Percentiles rank a stretch among this genome's conserved stretches.
Conservation (phyloP, 2,797 vertebrate species). For the Lithobates sylvaticus region DNA sequence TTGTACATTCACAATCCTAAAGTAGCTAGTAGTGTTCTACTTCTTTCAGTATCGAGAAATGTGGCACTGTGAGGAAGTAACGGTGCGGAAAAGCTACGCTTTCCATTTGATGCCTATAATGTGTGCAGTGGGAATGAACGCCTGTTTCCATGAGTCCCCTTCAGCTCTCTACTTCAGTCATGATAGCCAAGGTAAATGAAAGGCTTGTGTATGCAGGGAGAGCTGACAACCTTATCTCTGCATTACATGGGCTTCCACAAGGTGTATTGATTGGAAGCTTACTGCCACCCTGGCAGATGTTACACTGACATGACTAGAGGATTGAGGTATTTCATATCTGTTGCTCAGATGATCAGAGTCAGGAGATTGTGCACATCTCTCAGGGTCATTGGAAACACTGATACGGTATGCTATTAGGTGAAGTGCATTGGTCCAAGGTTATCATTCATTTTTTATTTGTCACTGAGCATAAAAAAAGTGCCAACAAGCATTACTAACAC, state of each 20-base stretch:
- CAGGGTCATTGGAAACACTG: not conserved
- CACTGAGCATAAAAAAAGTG: not conserved
- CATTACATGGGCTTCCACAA: not conserved
- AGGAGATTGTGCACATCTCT: not conserved
- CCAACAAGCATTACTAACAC: not conserved
- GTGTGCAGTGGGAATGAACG: conserved; percentile 17
- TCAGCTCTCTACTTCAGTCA: conserved; percentile 11
- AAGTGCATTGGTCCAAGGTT: not conserved
- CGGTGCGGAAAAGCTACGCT: not conserved
- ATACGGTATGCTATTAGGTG: not conserved
- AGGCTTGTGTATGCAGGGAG: not conserved
- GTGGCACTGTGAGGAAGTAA: not conserved
- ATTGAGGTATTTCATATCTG: not conserved
- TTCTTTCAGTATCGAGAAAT: not conserved
- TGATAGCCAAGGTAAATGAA: conserved; percentile 28
- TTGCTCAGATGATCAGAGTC: not conserved
- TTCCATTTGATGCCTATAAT: conserved; percentile 4
- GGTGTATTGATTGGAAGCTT: not conserved
- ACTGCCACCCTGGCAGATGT: not conserved
- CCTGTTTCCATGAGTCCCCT: not conserved
- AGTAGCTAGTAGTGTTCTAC: not conserved
- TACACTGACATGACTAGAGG: not conserved
- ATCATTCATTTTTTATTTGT: not conserved
- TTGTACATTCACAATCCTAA: too few species aligned
- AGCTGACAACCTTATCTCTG: conserved; percentile 5